Conservation (phyloP, 2,888 invertebrate species). For the Chaetogeoica ovagalla region DNA sequence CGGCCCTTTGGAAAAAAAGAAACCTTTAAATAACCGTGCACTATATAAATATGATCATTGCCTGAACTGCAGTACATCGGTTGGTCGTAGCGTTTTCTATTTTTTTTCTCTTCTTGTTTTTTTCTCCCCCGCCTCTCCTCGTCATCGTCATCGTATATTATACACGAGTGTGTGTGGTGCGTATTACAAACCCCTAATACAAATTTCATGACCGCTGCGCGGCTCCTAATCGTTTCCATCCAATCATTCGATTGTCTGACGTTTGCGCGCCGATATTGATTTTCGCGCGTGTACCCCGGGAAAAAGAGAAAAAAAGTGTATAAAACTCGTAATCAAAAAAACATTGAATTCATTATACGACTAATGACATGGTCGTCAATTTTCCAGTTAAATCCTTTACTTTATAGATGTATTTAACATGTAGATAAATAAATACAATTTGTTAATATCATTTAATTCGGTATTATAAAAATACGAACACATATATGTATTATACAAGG, state of each 20-base stretch:
- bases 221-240: slow-evolving; percentile 37
- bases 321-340: too few relatives aligned
- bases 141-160: neutral
- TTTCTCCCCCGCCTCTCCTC: neutral
- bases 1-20: slow-evolving; percentile 34
- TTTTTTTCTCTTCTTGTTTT: slow-evolving; percentile 26
- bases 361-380: too few relatives aligned
- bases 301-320: too few relatives aligned
- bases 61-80: slow-evolving; percentile 19
- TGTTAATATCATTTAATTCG: too few relatives aligned
- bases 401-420: too few relatives aligned
- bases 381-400: too few relatives aligned
- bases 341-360: too few relatives aligned
- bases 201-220: slow-evolving; percentile 48
- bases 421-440: too few relatives aligned
- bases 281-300: neutral
- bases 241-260: slow-evolving; percentile 49
- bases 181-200: slow-evolving; percentile 32
- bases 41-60: slow-evolving; percentile 52
- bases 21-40: slow-evolving; percentile 49
- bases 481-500: too few relatives aligned
- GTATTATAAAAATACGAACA: too few relatives aligned
- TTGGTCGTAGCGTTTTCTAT: slow-evolving; percentile 15
- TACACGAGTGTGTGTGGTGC: neutral
- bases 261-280: slow-evolving; percentile 17